A percentile compares a stretch with the other conserved stretches of the same genome.
phyloP scores from a whole-genome alignment of 2,888 invertebrate genomes.

The Pilophorus perplexus region DNA sequence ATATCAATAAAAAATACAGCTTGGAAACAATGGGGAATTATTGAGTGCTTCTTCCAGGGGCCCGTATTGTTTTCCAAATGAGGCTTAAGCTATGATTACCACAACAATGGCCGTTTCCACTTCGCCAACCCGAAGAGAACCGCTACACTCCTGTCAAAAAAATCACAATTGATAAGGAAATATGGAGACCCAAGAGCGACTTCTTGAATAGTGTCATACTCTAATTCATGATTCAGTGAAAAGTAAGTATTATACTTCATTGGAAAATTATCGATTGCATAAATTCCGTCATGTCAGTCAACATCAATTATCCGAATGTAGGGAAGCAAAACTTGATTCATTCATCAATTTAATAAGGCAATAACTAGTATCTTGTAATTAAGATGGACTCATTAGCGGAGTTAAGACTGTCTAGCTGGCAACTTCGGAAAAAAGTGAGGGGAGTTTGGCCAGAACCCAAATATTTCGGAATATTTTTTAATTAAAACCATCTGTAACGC shows the following conservation, averaged over 20 bases:
- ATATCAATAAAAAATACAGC: conserved; percentile 49
- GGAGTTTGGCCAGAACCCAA: conserved; percentile 17
- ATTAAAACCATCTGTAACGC: conserved; percentile 46
- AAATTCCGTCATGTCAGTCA: too few species aligned
- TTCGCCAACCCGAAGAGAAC: conserved; percentile 39
- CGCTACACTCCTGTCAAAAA: conserved; percentile 45
- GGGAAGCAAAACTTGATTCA: too few species aligned
- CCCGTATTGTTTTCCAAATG: conserved; percentile 47
- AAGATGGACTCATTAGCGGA: conserved; percentile 38
- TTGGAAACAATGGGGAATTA: conserved; percentile 46
- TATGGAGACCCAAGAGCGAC: too few species aligned
- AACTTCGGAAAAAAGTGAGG: conserved; percentile 7
- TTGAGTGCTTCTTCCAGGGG: conserved; percentile 46
- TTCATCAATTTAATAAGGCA: too few species aligned
- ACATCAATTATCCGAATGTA: too few species aligned
- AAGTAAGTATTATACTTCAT: too few species aligned
- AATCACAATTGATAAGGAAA: conserved; percentile 32
- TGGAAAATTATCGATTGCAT: too few species aligned
- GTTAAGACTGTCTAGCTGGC: conserved; percentile 28
- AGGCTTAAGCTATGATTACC: conserved; percentile 47
- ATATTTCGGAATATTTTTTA: conserved; percentile 45
- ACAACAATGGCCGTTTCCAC: conserved; percentile 44
- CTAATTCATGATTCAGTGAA: too few species aligned
- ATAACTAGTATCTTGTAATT: too few species aligned
- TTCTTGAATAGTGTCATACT: too few species aligned